A percentile compares a stretch with the other conserved stretches of the same genome.
Conservation (phyloP, 2,113 vertebrate species). For the Zapornia atra region DNA sequence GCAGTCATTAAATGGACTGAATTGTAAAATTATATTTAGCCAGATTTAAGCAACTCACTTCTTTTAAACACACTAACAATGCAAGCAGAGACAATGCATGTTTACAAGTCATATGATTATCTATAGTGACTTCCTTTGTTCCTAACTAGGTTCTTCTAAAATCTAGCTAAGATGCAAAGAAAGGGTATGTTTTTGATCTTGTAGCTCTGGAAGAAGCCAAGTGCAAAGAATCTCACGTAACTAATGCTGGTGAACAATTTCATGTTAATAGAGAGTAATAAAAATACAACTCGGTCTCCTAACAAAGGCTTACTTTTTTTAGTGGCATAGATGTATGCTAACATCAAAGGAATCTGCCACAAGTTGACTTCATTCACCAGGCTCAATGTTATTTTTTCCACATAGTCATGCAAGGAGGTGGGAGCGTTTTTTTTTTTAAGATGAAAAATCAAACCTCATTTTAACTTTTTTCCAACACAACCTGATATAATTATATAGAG, state of each 20-base stretch:
- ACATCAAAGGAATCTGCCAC: not conserved
- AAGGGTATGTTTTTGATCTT: not conserved
- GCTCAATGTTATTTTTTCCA: not conserved
- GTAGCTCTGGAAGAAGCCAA: not conserved
- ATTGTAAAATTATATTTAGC: not conserved
- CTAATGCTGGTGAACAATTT: conserved; percentile 9
- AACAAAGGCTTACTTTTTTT: not conserved
- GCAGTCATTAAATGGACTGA: not conserved
- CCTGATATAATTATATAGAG: not conserved
- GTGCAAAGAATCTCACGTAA: not conserved
- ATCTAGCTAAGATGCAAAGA: not conserved
- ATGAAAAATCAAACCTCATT: not conserved
- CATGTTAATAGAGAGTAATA: not conserved
- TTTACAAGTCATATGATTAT: not conserved
- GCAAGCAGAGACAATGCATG: not conserved
- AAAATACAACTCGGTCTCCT: not conserved
- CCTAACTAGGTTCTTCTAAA: not conserved
- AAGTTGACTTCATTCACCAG: not conserved
- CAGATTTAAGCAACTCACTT: not conserved
- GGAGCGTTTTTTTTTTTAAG: not conserved
- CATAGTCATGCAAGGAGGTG: not conserved
- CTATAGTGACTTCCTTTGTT: not conserved
- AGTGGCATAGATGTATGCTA: not conserved
- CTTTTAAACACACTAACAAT: not conserved
- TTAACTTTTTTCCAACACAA: not conserved